Base-by-base conservation (phyloP, 2,113 vertebrate species). In the Pseudorectes ferrugineus region DNA sequence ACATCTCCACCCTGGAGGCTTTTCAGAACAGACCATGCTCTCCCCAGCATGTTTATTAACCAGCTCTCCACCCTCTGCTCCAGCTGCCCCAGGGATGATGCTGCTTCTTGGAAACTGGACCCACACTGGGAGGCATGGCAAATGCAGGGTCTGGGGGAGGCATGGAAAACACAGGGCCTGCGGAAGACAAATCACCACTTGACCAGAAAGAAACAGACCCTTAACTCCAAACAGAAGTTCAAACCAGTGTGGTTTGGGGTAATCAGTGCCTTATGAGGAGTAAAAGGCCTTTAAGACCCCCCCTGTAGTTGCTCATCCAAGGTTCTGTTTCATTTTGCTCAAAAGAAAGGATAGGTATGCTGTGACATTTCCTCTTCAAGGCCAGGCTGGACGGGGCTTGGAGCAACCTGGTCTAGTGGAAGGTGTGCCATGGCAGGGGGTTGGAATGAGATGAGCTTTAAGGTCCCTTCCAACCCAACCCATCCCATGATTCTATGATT, bases 11-110 rank as follows among this genome's bases (percentile, higher is more conserved):
- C 7, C 11, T 35, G 1, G 83, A 52, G 85, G 57, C 78, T 95
- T 96, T 94, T 94, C 74, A 63, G 92, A 96, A 96, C 77, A 83
- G 59, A 70, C 12, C 54, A 2, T 24, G 22, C 66, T 85, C 85
- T n/a, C 48, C 42, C 28, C 40, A 67, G 10, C 40, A 23, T 93
- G 80, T 45, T 91, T 95, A 96, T 97, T 96, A 72, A 97, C 10
- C 18, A 82, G 68, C 38, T 68, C 49, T 66, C 5, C 79, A 85
- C 52, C 68, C 83, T 66, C 62, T 54, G 84, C 66, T 54, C 52
- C 87, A 46, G 48, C 70, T 21, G 4, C 36, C 40, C 57, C 5
- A 1, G 24, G 4, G 40, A 29, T 20, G 66, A 26, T 26, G 72
- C 21, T 74, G 68, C 76, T n/a, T 62, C 59, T 42, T 2, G 6